Base-by-base conservation (phyloP, 2,888 invertebrate species). In the Apeira syringaria region DNA sequence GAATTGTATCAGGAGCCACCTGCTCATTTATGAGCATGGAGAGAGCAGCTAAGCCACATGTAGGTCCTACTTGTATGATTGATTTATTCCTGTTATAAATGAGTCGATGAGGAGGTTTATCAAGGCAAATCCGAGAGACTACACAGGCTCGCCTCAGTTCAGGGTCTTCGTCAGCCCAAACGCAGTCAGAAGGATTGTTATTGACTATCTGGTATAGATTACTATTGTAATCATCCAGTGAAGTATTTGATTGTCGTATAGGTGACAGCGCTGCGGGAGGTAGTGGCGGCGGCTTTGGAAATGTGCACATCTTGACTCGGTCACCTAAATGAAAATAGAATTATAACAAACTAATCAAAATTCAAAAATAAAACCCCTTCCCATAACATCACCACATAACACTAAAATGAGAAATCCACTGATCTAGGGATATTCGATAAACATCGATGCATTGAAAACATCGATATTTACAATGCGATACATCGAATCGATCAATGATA, bases 41-140 rank as follows among this genome's bases (percentile, higher is more conserved):
- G 17, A 97, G 76, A 1, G 97, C 97, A n/a, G 96, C 95, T 42
- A 97, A 76, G 5, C 98, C 98, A 85, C 98, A 98, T 59, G 97
- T 97, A 2, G 94, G 94, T 0, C 94, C 93, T 13, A 90, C 74
- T 78, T 93, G 92, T 27, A 73, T 50, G 39, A 84, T 76, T 3
- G 86, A 74, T 15, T 80, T 67, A 46, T 80, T 79, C 42, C 74
- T 68, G 45, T 70, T 86, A 46, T 90, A 91, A 41, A 77, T 79
- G 45, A 84, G 92, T 35, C 65, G 69, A 55, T 80, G 83, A 1
- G 94, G 94, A 30, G 85, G 62, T 33, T 68, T 61, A 13, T 88
- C 50, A 24, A 87, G 75, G 56, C 91, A 92, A 10, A 93, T 80
- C 37, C 86, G 85, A 54, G 91, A 91, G 48, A 91, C 77, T 39